phyloP scores from a whole-genome alignment of 2,113 vertebrate species.

The Reinhardtius hippoglossoides region DNA sequence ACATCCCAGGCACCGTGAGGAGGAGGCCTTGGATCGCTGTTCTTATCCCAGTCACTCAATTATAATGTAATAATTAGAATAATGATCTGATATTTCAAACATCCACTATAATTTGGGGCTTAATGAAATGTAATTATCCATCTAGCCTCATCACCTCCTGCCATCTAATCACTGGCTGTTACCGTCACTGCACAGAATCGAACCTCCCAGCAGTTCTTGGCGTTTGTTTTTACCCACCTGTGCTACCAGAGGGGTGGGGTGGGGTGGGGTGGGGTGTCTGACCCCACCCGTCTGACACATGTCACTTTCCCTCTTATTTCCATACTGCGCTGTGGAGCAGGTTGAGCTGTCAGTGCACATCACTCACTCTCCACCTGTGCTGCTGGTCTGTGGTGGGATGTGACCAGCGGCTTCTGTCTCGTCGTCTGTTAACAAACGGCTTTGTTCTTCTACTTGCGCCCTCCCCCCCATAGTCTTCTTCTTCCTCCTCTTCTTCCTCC shows the following conservation, averaged over 20 bases:
- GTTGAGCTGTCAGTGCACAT: conserved; percentile 1
- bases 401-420: conserved; percentile 57
- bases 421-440: conserved; percentile 56
- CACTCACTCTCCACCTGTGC: conserved; percentile 6
- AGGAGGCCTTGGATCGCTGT: no score
- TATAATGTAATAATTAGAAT: no score
- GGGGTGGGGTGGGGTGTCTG: conserved; percentile 2
- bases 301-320: background rate
- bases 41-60: no score
- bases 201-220: no score
- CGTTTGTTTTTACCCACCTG: background rate
- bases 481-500: background rate
- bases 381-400: conserved; percentile 21
- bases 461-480: background rate
- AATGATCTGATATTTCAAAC: conserved; percentile 12
- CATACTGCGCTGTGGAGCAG: background rate
- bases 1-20: background rate
- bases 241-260: conserved; percentile 9
- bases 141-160: background rate
- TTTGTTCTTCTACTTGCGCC: conserved; percentile 47
- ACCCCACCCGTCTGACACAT: conserved; percentile 18
- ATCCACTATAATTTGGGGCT: background rate
- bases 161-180: background rate
- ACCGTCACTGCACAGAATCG: no score
- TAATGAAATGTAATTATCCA: background rate